Evolutionary conservation across 2,888 invertebrate genomes (phyloP).

Genomic region (Lepidocyrtinus sp.): DNA sequence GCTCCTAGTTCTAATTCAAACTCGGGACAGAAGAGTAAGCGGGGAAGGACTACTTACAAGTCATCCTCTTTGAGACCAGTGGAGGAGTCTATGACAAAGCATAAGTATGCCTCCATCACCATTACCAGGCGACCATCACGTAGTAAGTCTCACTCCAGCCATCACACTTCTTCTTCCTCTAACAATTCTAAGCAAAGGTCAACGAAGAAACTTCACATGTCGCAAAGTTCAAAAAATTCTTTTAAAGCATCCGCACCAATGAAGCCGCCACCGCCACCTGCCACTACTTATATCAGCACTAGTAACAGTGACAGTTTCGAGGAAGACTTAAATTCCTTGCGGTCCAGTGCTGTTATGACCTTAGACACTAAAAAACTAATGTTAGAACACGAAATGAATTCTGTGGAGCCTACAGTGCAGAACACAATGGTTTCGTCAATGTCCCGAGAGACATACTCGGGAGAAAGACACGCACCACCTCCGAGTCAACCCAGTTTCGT

Average conservation of each 20-base stretch:
- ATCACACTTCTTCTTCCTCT: not conserved
- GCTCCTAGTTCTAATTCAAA: too few relatives aligned
- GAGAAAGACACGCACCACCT: slow-evolving; percentile 2
- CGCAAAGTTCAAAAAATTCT: not conserved
- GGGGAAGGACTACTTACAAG: not conserved
- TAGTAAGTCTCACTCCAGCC: slow-evolving; percentile 30
- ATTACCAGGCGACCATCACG: slow-evolving; percentile 28
- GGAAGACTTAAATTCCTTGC: not conserved
- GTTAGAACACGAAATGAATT: not conserved
- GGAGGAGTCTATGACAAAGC: slow-evolving; percentile 30
- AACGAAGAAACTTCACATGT: slow-evolving; percentile 19
- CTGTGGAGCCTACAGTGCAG: slow-evolving; percentile 27
- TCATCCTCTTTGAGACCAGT: not conserved
- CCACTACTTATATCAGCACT: too few relatives aligned
- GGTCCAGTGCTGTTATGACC: slow-evolving; percentile 47
- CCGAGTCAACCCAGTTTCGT: not conserved
- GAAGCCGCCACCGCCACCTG: not conserved
- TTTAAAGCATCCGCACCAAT: not conserved
- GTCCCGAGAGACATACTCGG: slow-evolving; percentile 25
- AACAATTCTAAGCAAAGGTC: not conserved
- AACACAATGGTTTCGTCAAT: slow-evolving; percentile 13
- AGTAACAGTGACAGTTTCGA: not conserved
- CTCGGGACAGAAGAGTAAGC: too few relatives aligned
- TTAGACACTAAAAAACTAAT: slow-evolving; percentile 48
- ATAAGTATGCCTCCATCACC: slow-evolving; percentile 44